Evolutionary conservation across 1,140 invertebrate genomes (phyloP).

Genomic region (Diploscapter pachys): DNA sequence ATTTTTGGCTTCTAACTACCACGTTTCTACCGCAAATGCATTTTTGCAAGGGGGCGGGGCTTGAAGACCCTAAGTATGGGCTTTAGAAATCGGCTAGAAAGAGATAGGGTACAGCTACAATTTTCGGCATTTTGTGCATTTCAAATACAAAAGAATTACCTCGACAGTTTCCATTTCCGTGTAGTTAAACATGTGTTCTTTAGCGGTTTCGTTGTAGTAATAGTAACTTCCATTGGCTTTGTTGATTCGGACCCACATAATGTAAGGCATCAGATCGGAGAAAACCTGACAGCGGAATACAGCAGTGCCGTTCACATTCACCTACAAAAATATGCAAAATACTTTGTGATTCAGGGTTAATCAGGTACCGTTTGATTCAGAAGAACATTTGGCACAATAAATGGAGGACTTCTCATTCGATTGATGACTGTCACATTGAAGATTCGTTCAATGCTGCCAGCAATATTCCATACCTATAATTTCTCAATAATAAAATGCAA

Average conservation of each 20-base stretch:
- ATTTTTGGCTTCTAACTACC: too few relatives aligned
- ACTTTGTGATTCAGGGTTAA: neutral
- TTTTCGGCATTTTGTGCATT: too few relatives aligned
- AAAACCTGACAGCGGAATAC: slow-evolving; percentile 56
- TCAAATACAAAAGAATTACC: slow-evolving; percentile 18
- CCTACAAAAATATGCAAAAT: slow-evolving; percentile 2
- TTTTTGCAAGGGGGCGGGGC: too few relatives aligned
- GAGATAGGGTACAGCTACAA: too few relatives aligned
- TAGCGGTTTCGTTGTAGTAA: slow-evolving; percentile 40
- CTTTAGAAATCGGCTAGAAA: too few relatives aligned
- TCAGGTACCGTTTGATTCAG: slow-evolving; percentile 44
- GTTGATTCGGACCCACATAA: slow-evolving; percentile 52
- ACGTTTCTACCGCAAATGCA: too few relatives aligned
- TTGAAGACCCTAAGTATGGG: too few relatives aligned
- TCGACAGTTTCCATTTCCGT: slow-evolving; percentile 36
- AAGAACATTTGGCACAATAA: slow-evolving; percentile 49
- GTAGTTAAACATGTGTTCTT: slow-evolving; percentile 47
- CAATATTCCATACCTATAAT: slow-evolving; percentile 22
- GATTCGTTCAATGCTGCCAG: neutral
- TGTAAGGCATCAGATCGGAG: slow-evolving; percentile 54
- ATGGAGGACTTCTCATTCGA: slow-evolving; percentile 32
- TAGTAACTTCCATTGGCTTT: slow-evolving; percentile 37
- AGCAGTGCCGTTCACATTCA: slow-evolving; percentile 54
- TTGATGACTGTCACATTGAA: slow-evolving; percentile 31
- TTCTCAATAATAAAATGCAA: neutral